Base-by-base conservation (phyloP, 2,113 vertebrate species). In the Dicentrarchus labrax region DNA sequence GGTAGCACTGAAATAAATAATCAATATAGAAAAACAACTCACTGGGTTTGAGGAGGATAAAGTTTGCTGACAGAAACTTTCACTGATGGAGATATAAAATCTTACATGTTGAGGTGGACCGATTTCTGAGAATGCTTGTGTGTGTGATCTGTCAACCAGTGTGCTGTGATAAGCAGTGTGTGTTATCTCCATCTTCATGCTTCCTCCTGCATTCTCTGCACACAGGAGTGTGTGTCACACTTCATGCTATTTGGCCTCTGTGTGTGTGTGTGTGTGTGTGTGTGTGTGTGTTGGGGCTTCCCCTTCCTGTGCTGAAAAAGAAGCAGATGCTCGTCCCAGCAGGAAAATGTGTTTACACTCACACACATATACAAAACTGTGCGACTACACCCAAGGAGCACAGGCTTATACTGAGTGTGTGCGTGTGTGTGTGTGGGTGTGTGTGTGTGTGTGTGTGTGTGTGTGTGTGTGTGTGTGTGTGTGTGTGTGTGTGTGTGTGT, bases 311-410 rank as follows among this genome's bases (percentile, higher is more conserved):
- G 45, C 76, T 68, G 78, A 82, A 64, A 80, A 86, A 56, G 53
- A 74, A 89, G 64, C 87, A 87, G 84, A 85, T 82, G 87, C 77
- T 83, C 12, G 15, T 71, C 79, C 61, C 65, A 69, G 79, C 72
- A 85, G 73, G 84, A 66, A 67, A 76, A 64, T 0, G 2, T 68
- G 80, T 83, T 72, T 24, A 72, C 77, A 69, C 61, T 17, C 51
- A 24, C 39, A 59, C 38, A 65, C 48, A 64, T 43, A 60, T 30
- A n/a, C n/a, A 3, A 53, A 50, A n/a, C 47, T 66, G 43, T 19
- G n/a, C 5, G 12, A 30, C 47, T 39, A 24, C 81, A 51, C 74
- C 51, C 68, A 59, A 1, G 4, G 1, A 53, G 30, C 24, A 41
- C 22, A 24, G 57, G 30, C 7, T 13, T 1, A 21, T 6, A 4